Evolutionary conservation across 2,888 invertebrate species (phyloP), one percentile per base, ranked within the genome.

Genomic region (Byasa hedistus): DNA sequence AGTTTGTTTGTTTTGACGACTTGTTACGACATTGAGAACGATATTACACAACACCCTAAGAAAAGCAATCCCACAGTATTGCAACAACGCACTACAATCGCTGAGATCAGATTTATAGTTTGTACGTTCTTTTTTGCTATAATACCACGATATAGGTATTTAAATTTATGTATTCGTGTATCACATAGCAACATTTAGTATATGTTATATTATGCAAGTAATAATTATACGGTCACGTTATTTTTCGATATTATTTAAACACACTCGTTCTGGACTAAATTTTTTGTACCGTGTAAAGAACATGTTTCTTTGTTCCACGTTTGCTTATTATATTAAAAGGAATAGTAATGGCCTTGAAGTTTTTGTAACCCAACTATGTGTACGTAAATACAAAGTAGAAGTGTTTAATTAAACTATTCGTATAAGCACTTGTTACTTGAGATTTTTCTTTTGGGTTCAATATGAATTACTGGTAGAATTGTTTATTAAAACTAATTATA

Each of bases 61-160:
- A 71, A 72, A 72, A 67, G 68, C 69, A 69, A 71, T 72, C 74
- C 71, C 72, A 74, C 69, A 68, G 64, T 72, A 73, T 72, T 72
- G 74, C 73, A 71, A 75, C 69, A 75, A 69, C 69, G 64, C 58
- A 62, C 54, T 64, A 61, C 60, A 67, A 64, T 51, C 60, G 27
- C 56, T 56, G 59, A 63, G 63, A 55, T 58, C 48, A 24, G 59
- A 58, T 56, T 44, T 63, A 56, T 59, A 56, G 39, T 17, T 7
- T 3, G 22, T 62, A 55, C 58, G 3, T 58, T 27, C 39, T 17
- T 39, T 36, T 39, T 39, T 39, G 12, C 39, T 39, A 39, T 15
- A 39, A 15, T 39, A 15, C 12, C 39, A 39, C 12, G 39, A 3
- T 12, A n/a, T n/a, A 48, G n/a, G 19, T 48, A 19, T n/a, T 48